Evolutionary conservation across 1,140 invertebrate genomes (phyloP).

Genomic region (Popillia japonica): DNA sequence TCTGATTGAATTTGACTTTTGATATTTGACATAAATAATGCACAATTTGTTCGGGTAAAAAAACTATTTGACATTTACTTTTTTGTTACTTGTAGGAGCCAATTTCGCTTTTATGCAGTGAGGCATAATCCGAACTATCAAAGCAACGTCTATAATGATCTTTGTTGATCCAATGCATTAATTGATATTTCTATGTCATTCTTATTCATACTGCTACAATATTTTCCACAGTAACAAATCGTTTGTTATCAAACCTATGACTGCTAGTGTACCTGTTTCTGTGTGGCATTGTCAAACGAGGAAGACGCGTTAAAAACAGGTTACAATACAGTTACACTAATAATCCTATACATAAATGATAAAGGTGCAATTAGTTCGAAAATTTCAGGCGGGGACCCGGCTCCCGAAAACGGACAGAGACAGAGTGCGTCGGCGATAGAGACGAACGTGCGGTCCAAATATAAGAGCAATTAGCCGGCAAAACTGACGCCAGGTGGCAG

Average conservation of each 20-base stretch:
- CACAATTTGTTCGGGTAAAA: too few species aligned
- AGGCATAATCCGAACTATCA: too few species aligned
- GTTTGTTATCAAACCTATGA: background rate
- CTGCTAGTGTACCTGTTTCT: background rate
- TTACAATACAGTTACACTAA: constrained; percentile 34
- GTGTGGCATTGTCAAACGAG: background rate
- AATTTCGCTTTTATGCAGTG: too few species aligned
- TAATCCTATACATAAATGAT: constrained; percentile 29
- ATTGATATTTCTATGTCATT: too few species aligned
- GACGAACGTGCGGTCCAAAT: constrained; percentile 1
- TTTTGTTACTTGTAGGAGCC: too few species aligned
- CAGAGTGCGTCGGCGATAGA: background rate
- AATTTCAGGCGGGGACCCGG: background rate
- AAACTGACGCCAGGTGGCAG: constrained; percentile 38
- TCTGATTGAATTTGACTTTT: too few species aligned
- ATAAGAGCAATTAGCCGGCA: constrained; percentile 30
- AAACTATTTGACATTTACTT: too few species aligned
- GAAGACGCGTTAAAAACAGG: constrained; percentile 4
- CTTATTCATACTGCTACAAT: too few species aligned
- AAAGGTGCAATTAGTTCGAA: constrained; percentile 28
- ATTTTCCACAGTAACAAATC: too few species aligned
- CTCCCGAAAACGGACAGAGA: constrained; percentile 15
- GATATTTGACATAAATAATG: too few species aligned
- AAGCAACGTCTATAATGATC: too few species aligned
- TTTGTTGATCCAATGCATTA: too few species aligned